A percentile compares a stretch with the other conserved stretches of the same genome.
Conservation (phyloP, 2,888 invertebrate species). For the Phanerotoma sp. region DNA sequence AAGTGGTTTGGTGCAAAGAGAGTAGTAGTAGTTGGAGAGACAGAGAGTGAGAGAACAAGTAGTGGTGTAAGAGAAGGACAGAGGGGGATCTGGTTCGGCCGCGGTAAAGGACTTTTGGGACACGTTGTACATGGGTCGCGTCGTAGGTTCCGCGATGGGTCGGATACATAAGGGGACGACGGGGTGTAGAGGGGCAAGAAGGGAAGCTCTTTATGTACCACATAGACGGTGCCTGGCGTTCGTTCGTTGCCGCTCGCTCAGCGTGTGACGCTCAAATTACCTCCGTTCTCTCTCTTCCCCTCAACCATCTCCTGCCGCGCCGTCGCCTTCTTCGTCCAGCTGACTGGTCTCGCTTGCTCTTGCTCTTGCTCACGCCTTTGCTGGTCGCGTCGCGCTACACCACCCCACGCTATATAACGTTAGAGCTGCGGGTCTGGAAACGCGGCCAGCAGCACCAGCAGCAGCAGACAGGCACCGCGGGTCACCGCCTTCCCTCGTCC, state of each 20-base stretch:
- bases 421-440: slow-evolving; percentile 44
- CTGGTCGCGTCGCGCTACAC: slow-evolving; percentile 24
- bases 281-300: slow-evolving; percentile 44
- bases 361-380: slow-evolving; percentile 22
- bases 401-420: slow-evolving; percentile 38
- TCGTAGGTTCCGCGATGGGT: slow-evolving; percentile 49
- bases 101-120: slow-evolving; percentile 47
- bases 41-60: slow-evolving; percentile 6
- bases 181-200: slow-evolving; percentile 4
- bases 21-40: slow-evolving; percentile 4
- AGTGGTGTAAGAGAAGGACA: slow-evolving; percentile 2
- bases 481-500: slow-evolving; percentile 52
- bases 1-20: slow-evolving; percentile 22
- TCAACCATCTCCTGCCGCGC: slow-evolving; percentile 19
- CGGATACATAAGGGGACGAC: slow-evolving; percentile 51
- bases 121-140: slow-evolving; percentile 42
- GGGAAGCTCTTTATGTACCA: slow-evolving; percentile 53
- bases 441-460: slow-evolving; percentile 48
- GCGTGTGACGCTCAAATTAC: slow-evolving; percentile 57
- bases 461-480: slow-evolving; percentile 56
- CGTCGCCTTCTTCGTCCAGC: slow-evolving; percentile 24
- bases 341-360: slow-evolving; percentile 18
- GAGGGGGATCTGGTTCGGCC: slow-evolving; percentile 21
- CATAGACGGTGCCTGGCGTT: slow-evolving; percentile 51
- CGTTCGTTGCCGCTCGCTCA: slow-evolving; percentile 54